Percentiles rank a stretch among this genome's conserved stretches.
Evolutionary conservation across 2,797 vertebrate genomes (phyloP).

Genomic region (Hipposideros larvatus): DNA sequence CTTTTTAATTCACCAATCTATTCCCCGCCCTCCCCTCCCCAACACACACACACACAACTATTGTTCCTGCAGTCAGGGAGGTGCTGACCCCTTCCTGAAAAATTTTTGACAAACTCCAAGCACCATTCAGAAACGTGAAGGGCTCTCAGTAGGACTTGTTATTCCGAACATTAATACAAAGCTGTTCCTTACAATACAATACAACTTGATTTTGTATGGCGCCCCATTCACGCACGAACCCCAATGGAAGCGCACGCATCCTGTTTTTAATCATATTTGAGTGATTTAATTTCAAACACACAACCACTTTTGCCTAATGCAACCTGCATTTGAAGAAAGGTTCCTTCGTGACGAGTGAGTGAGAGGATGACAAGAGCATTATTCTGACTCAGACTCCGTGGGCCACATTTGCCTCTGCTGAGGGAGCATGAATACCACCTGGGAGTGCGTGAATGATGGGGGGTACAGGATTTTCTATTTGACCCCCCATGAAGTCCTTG

Average conservation of each 20-base stretch:
- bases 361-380: constrained; percentile 68
- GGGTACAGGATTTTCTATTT: constrained; percentile 22
- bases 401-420: constrained; percentile 67
- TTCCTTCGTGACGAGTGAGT: constrained; percentile 12
- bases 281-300: constrained; percentile 83
- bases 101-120: constrained; percentile 66
- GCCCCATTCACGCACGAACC: constrained; percentile 53
- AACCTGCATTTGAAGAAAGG: constrained; percentile 69
- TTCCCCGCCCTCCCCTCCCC: no score
- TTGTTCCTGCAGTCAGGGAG: neutral
- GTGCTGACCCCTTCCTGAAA: constrained; percentile 52
- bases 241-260: constrained; percentile 38
- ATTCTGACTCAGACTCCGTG: constrained; percentile 63
- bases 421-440: constrained; percentile 41
- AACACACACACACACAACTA: neutral
- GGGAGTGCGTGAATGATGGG: constrained; percentile 50
- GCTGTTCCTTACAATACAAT: constrained; percentile 57
- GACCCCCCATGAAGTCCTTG: constrained; percentile 34
- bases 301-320: constrained; percentile 65
- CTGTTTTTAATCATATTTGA: constrained; percentile 77
- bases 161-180: constrained; percentile 20
- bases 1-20: constrained; percentile 26
- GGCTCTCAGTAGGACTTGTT: constrained; percentile 66
- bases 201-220: constrained; percentile 79
- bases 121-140: constrained; percentile 66